Conservation (phyloP, 2,888 invertebrate genomes). For the Xestobium rufovillosum region DNA sequence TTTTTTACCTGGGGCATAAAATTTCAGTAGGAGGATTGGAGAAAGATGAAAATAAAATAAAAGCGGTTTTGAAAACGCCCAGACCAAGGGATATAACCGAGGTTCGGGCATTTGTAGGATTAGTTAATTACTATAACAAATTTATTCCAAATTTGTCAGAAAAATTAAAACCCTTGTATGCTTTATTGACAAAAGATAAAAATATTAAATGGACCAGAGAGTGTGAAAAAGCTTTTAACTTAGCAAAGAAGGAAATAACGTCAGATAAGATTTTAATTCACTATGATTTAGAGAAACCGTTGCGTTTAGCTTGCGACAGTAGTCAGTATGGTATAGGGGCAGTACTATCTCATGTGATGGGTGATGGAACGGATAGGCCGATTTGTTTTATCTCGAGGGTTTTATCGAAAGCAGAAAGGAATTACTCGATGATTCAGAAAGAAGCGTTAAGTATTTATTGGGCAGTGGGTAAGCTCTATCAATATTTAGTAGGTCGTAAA, state of each 20-base stretch:
- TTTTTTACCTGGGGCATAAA: conserved; percentile 15
- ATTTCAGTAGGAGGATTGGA: conserved; percentile 12
- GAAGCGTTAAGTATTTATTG: conserved; percentile 20
- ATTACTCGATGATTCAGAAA: conserved; percentile 19
- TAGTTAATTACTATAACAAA: neutral
- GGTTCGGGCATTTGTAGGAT: neutral
- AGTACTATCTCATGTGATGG: conserved; percentile 15
- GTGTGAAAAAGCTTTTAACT: conserved; percentile 10
- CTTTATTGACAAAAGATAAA: neutral
- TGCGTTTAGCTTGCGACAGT: conserved; percentile 13
- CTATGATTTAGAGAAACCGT: conserved; percentile 11
- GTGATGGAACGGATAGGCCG: conserved; percentile 18
- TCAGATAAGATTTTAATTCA: conserved; percentile 5
- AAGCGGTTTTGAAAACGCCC: neutral
- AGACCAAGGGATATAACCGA: neutral
- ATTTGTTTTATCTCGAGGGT: conserved; percentile 20
- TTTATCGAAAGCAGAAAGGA: conserved; percentile 15
- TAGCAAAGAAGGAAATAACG: conserved; percentile 9
- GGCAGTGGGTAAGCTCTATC: conserved; percentile 27
- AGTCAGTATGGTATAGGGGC: conserved; percentile 13
- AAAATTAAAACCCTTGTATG: neutral
- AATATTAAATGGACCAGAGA: conserved; percentile 7
- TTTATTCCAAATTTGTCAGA: neutral
- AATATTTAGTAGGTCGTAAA: conserved; percentile 30
- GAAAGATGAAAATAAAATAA: conserved; percentile 8